These are phyloP conservation scores for Gymnoscopelus microlampas DNA, from an alignment of 2,797 vertebrate species.

Conservation along the genomic window DNA sequence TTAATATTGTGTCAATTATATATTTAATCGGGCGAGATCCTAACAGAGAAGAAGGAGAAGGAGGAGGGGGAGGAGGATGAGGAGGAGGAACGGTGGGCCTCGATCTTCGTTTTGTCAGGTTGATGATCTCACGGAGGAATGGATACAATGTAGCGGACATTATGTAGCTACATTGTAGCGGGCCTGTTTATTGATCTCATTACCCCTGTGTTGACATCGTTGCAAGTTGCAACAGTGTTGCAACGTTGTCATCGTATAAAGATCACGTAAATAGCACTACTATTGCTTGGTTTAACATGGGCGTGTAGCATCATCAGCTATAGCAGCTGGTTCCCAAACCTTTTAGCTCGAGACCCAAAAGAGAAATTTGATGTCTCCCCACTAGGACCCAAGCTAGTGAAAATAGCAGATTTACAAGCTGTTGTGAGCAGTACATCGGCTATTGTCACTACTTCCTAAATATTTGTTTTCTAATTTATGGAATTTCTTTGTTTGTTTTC, in stretches of 20 bases:
- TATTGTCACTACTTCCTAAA: too few species aligned
- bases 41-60: too few species aligned
- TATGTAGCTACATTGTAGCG: too few species aligned
- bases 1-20: conserved; percentile 26
- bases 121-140: conserved; percentile 18
- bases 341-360: too few species aligned
- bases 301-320: background rate
- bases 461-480: too few species aligned
- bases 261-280: rapidly evolving
- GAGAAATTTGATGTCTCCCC: too few species aligned
- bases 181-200: background rate
- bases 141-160: conserved; percentile 4
- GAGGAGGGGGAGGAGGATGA: background rate
- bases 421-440: too few species aligned
- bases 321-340: too few species aligned
- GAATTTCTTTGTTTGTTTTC: too few species aligned
- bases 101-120: conserved; percentile 29
- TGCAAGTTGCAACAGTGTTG: rapidly evolving
- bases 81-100: conserved; percentile 55
- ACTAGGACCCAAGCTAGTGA: too few species aligned
- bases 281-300: background rate
- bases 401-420: too few species aligned
- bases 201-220: background rate
- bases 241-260: rapidly evolving
- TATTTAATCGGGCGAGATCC: conserved; percentile 1